Percentiles rank a stretch among this genome's conserved stretches.
phyloP scores from a whole-genome alignment of 2,113 vertebrate species.

The Hepsetus odoe region DNA sequence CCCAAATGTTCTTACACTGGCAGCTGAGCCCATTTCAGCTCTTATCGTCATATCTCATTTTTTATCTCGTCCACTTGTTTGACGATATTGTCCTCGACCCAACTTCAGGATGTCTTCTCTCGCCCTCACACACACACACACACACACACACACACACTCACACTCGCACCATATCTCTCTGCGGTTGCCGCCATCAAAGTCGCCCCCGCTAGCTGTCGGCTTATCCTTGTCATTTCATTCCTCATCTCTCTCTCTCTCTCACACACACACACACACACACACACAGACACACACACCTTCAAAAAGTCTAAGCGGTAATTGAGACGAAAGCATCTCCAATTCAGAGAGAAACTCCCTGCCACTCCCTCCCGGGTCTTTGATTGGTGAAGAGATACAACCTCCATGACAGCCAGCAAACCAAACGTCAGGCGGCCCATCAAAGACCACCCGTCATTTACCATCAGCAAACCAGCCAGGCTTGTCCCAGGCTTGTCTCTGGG shows the following conservation, averaged over 20 bases:
- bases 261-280: neutral
- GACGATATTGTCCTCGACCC: too few relatives aligned
- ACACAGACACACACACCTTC: conserved; percentile 19
- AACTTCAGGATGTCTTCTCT: too few relatives aligned
- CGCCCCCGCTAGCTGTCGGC: neutral
- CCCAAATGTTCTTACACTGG: too few relatives aligned
- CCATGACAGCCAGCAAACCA: conserved; percentile 22
- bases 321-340: conserved; percentile 40
- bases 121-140: neutral
- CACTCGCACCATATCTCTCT: neutral
- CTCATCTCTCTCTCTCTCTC: conserved; percentile 29
- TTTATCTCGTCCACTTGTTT: too few relatives aligned
- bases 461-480: conserved; percentile 33
- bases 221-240: conserved; percentile 34
- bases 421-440: conserved; percentile 37
- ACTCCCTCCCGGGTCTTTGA: conserved; percentile 27
- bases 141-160: neutral
- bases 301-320: conserved; percentile 31
- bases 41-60: too few relatives aligned
- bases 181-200: neutral
- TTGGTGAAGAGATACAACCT: conserved; percentile 33
- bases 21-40: too few relatives aligned
- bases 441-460: conserved; percentile 28
- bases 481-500: conserved; percentile 1
- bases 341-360: conserved; percentile 39